Evolutionary conservation across 2,888 invertebrate species (phyloP).

Genomic region (Autographa gamma): DNA sequence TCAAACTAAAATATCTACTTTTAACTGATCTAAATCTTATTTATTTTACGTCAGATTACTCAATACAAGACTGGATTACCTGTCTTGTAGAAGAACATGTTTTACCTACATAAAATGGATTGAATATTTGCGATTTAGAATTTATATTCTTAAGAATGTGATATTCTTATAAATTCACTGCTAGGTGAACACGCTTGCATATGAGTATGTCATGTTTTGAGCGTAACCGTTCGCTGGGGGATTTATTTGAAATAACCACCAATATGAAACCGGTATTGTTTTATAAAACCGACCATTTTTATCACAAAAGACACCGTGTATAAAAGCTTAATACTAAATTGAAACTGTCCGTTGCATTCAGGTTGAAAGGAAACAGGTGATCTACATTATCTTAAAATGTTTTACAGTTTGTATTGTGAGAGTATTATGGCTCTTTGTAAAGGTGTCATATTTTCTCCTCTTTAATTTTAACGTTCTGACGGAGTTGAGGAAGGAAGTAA

Average conservation of each 20-base stretch:
- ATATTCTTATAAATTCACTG: background rate
- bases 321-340: slow-evolving; percentile 5
- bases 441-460: slow-evolving; percentile 5
- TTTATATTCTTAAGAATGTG: background rate
- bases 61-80: background rate
- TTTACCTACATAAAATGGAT: background rate
- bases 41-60: background rate
- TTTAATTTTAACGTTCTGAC: slow-evolving; percentile 15
- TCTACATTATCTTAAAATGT: slow-evolving; percentile 24
- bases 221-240: background rate
- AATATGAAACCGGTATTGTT: background rate
- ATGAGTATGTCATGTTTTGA: slow-evolving; percentile 1
- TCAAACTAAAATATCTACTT: background rate
- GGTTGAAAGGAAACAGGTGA: slow-evolving; percentile 27
- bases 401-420: slow-evolving; percentile 11
- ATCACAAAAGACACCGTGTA: background rate
- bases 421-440: slow-evolving; percentile 10
- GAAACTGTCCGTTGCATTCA: slow-evolving; percentile 23
- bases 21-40: background rate
- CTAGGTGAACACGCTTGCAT: background rate
- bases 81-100: background rate
- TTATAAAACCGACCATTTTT: slow-evolving; percentile 6
- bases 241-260: background rate
- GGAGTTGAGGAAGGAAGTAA: slow-evolving; percentile 11
- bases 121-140: background rate